phyloP scores from a whole-genome alignment of 2,113 vertebrate species.

The Gymnarchus niloticus region DNA sequence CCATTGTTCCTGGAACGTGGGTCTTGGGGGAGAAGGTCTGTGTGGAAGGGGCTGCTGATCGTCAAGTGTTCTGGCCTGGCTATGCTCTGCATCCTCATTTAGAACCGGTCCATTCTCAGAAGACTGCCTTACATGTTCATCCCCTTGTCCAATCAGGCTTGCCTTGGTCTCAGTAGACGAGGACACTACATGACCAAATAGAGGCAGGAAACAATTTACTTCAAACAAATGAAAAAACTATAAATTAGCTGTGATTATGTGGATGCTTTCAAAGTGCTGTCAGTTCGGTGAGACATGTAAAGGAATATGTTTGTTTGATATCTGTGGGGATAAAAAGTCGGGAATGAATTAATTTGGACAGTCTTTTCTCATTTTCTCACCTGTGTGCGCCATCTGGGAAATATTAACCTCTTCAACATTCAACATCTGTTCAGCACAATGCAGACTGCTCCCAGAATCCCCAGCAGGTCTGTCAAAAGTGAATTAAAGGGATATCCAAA shows the following conservation, averaged over 20 bases:
- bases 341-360: not conserved
- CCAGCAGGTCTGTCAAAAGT: slow-evolving; percentile 45
- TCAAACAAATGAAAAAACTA: not conserved
- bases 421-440: slow-evolving; percentile 19
- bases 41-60: not conserved
- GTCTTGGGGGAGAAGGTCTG: not conserved
- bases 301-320: not conserved
- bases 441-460: slow-evolving; percentile 27
- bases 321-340: not conserved
- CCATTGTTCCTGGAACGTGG: not conserved
- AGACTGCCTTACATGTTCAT: slow-evolving; percentile 16
- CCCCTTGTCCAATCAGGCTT: slow-evolving; percentile 25
- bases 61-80: not conserved
- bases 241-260: not conserved
- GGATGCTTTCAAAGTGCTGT: not conserved
- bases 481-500: slow-evolving; percentile 35
- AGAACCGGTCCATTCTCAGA: slow-evolving; percentile 27
- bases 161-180: slow-evolving; percentile 31
- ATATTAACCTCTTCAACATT: slow-evolving; percentile 2
- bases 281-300: not conserved
- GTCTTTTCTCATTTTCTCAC: slow-evolving; percentile 38
- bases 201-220: not conserved
- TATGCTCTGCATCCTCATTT: not conserved
- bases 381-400: slow-evolving; percentile 22
- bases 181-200: not conserved